Conservation (phyloP, 2,888 invertebrate species). For the Isotomurus palustris region DNA sequence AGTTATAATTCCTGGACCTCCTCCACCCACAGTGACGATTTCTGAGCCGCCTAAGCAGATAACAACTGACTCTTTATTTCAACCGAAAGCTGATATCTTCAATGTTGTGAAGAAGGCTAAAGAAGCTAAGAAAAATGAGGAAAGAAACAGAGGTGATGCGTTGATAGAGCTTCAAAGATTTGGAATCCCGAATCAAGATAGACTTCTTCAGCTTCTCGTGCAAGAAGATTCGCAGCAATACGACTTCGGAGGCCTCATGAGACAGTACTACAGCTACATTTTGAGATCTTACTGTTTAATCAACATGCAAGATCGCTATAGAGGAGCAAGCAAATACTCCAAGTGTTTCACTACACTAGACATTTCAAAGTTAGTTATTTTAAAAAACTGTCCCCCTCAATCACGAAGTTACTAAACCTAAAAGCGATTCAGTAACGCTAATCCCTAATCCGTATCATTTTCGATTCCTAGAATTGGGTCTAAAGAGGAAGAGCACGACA, state of each 20-base stretch:
- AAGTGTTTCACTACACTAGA: conserved; percentile 30
- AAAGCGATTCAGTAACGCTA: too few relatives aligned
- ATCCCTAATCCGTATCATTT: too few relatives aligned
- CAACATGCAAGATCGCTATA: conserved; percentile 38
- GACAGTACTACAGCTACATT: conserved; percentile 35
- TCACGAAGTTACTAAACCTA: too few relatives aligned
- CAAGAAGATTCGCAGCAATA: conserved; percentile 24
- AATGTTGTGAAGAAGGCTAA: not conserved
- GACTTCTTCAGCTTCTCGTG: conserved; percentile 12
- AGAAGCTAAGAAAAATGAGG: not conserved
- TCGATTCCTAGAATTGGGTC: conserved; percentile 17
- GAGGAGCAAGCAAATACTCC: conserved; percentile 16
- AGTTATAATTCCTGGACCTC: not conserved
- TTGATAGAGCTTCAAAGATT: conserved; percentile 22
- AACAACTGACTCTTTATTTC: too few relatives aligned
- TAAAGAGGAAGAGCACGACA: conserved; percentile 27
- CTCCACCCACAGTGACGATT: too few relatives aligned
- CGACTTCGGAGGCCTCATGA: conserved; percentile 37
- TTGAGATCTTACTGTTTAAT: conserved; percentile 25
- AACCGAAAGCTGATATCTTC: conserved; percentile 10
- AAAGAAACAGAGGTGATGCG: too few relatives aligned
- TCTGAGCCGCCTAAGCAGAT: too few relatives aligned
- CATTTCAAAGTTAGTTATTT: conserved; percentile 19
- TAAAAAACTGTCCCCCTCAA: too few relatives aligned
- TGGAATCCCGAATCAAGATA: conserved; percentile 25